phyloP scores from a whole-genome alignment of 2,888 invertebrate genomes.

The Congeria kusceri region DNA sequence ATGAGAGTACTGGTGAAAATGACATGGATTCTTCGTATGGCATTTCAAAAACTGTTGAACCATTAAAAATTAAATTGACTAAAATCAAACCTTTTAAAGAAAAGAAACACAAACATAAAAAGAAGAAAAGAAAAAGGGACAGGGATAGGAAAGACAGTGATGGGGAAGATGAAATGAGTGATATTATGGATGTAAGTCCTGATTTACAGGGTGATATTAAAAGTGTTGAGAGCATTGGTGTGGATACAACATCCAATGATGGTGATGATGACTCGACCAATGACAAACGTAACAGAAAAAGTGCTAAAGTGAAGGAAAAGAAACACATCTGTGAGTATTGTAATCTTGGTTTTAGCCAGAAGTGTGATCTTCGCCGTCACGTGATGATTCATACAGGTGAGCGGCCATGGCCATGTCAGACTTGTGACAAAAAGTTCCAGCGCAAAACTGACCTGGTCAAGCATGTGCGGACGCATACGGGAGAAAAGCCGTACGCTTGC shows the following conservation, averaged over 20 bases:
- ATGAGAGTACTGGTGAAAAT: conserved; percentile 13
- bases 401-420: conserved; percentile 57
- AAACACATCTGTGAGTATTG: conserved; percentile 60
- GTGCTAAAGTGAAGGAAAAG: conserved; percentile 49
- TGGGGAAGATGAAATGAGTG: conserved; percentile 25
- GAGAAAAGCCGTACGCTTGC: conserved; percentile 62
- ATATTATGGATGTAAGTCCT: conserved; percentile 21
- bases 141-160: conserved; percentile 39
- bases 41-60: conserved; percentile 58
- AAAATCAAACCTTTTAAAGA: conserved; percentile 60
- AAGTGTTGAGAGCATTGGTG: conserved; percentile 28
- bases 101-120: conserved; percentile 61
- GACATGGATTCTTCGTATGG: conserved; percentile 13
- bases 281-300: conserved; percentile 19
- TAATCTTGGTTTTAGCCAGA: conserved; percentile 60
- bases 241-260: conserved; percentile 36
- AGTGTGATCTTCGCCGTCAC: conserved; percentile 58
- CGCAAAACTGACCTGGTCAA: conserved; percentile 60
- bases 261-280: conserved; percentile 28
- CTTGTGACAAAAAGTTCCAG: conserved; percentile 59
- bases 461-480: conserved; percentile 58
- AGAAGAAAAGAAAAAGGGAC: conserved; percentile 58
- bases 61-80: conserved; percentile 59
- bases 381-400: conserved; percentile 64
- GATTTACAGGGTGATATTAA: conserved; percentile 19